These are phyloP conservation scores for Astyanax mexicanus DNA, from an alignment of 2,797 vertebrate species.

Conservation along the genomic window DNA sequence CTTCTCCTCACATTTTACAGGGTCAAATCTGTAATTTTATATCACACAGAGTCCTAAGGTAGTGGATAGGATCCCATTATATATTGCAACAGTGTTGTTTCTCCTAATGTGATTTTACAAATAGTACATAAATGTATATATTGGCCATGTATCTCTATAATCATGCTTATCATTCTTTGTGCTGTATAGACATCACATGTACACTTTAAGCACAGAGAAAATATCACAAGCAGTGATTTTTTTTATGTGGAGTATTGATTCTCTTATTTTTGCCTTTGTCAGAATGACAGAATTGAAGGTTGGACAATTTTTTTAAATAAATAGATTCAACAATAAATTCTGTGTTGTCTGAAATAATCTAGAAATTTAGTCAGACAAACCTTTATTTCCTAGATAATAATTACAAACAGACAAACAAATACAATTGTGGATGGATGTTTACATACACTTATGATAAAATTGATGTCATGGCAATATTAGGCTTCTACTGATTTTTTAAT, in stretches of 20 bases:
- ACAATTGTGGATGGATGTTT: too few species aligned
- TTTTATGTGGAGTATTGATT: background rate
- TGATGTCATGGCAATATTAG: too few species aligned
- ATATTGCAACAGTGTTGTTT: constrained; percentile 32
- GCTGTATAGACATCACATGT: constrained; percentile 1
- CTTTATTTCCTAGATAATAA: too few species aligned
- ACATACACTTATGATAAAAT: too few species aligned
- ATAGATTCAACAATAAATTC: background rate
- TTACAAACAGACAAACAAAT: background rate
- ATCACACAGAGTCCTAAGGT: background rate
- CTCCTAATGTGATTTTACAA: constrained; percentile 56
- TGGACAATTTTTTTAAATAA: background rate
- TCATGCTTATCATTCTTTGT: constrained; percentile 62
- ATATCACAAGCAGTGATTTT: background rate
- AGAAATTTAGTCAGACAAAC: too few species aligned
- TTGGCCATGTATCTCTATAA: constrained; percentile 70
- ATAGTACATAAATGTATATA: constrained; percentile 40
- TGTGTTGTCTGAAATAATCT: too few species aligned
- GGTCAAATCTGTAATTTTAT: constrained; percentile 4
- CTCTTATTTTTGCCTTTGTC: background rate
- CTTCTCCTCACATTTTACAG: too few species aligned
- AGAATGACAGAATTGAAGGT: background rate
- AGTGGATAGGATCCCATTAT: background rate
- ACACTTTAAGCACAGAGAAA: background rate
- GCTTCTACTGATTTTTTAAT: too few species aligned